Percentiles rank a stretch among this genome's conserved stretches.
These are phyloP conservation scores for Psittacus erithacus DNA, from an alignment of 2,113 vertebrate genomes.

Conservation along the genomic window DNA sequence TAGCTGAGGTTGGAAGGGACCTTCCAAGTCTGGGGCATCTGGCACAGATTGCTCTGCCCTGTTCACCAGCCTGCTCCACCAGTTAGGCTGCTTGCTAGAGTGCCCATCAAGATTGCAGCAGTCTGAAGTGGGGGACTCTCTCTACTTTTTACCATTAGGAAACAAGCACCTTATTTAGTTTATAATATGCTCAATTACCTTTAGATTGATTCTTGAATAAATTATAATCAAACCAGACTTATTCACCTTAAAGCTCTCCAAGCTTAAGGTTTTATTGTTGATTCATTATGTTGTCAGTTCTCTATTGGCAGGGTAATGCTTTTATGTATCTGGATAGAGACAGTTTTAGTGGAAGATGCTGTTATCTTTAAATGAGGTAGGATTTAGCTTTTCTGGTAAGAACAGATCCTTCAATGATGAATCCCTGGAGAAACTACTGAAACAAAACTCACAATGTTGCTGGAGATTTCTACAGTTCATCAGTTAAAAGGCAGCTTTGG, in stretches of 20 bases:
- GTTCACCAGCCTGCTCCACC: not conserved
- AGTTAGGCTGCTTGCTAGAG: not conserved
- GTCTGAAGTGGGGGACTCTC: slow-evolving; percentile 37
- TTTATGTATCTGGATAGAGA: slow-evolving; percentile 77
- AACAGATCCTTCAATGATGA: slow-evolving; percentile 82
- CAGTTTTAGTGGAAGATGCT: slow-evolving; percentile 77
- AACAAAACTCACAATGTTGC: slow-evolving; percentile 75
- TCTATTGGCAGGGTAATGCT: slow-evolving; percentile 75
- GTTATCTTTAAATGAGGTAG: slow-evolving; percentile 79
- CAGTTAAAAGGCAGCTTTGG: slow-evolving; percentile 73
- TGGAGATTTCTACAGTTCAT: slow-evolving; percentile 74
- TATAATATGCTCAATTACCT: slow-evolving; percentile 80
- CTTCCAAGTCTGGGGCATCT: not conserved
- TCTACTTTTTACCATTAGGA: slow-evolving; percentile 50
- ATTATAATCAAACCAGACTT: slow-evolving; percentile 78
- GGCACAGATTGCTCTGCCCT: not conserved
- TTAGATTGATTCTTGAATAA: slow-evolving; percentile 80
- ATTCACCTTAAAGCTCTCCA: slow-evolving; percentile 78
- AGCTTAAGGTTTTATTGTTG: slow-evolving; percentile 81
- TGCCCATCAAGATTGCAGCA: slow-evolving; percentile 35
- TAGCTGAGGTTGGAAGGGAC: not conserved
- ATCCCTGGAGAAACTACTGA: slow-evolving; percentile 75
- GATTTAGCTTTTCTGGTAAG: slow-evolving; percentile 80
- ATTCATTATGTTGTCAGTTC: slow-evolving; percentile 85
- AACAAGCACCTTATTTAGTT: slow-evolving; percentile 67